Percentiles rank a stretch among this genome's conserved stretches.
These are phyloP conservation scores for Ciconia boyciana DNA, from an alignment of 2,113 vertebrate genomes.

Conservation along the genomic window DNA sequence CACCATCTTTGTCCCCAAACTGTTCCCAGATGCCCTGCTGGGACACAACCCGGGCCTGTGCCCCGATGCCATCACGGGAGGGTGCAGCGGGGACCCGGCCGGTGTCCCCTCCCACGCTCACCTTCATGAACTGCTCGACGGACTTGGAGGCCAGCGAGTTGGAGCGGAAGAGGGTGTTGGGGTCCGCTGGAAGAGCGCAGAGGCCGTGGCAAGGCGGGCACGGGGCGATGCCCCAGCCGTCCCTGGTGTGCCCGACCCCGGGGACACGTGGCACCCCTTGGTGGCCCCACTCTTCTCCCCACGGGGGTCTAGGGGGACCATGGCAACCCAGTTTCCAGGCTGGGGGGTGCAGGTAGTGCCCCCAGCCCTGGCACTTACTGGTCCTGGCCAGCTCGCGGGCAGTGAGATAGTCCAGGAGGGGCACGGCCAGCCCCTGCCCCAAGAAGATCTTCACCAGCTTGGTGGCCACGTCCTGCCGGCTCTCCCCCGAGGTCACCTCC, in stretches of 20 bases:
- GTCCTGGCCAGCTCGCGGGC: conserved; percentile 84
- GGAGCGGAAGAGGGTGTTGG: conserved; percentile 92
- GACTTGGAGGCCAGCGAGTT: conserved; percentile 92
- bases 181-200: conserved; percentile 77
- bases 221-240: accelerated
- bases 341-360: neutral
- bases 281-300: neutral
- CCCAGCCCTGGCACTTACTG: conserved; percentile 70
- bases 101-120: conserved; percentile 8
- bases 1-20: neutral
- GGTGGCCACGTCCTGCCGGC: conserved; percentile 86
- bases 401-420: conserved; percentile 87
- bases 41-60: neutral
- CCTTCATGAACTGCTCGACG: conserved; percentile 94
- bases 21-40: neutral
- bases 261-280: neutral
- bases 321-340: neutral
- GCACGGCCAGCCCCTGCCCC: conserved; percentile 82
- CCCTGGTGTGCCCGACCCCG: neutral
- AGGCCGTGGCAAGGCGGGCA: neutral
- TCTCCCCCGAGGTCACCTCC: conserved; percentile 84
- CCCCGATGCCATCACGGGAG: accelerated
- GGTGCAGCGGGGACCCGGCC: accelerated
- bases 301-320: accelerated
- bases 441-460: conserved; percentile 90